Evolutionary conservation across 2,888 invertebrate genomes (phyloP).

Genomic region (Drosophila parthenogenetica): DNA sequence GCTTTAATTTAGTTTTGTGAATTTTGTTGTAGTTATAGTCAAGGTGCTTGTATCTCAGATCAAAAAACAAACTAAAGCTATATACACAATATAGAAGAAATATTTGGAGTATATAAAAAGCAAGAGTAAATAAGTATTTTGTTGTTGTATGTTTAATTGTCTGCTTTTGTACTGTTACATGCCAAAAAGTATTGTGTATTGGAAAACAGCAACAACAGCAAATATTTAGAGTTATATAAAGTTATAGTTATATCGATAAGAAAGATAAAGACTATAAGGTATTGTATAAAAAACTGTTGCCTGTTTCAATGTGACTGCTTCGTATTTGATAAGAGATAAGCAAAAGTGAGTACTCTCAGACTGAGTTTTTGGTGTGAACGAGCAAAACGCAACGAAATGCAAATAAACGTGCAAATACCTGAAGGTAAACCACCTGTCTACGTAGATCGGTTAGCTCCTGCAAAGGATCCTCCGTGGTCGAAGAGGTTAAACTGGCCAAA

Average conservation of each 20-base stretch:
- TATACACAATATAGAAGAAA: conserved; percentile 14
- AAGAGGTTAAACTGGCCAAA: conserved; percentile 87
- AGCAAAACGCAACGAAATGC: conserved; percentile 70
- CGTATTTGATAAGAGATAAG: conserved; percentile 47
- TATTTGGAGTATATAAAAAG: conserved; percentile 20
- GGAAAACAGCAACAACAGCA: conserved; percentile 23
- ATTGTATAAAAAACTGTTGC: conserved; percentile 28
- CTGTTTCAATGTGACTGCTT: conserved; percentile 45
- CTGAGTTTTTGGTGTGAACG: conserved; percentile 52
- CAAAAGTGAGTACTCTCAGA: conserved; percentile 45
- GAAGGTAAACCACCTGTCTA: conserved; percentile 92
- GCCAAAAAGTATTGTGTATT: conserved; percentile 16
- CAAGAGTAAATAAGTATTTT: conserved; percentile 3
- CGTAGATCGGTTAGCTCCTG: conserved; percentile 92
- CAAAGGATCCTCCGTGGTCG: conserved; percentile 86
- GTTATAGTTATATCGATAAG: conserved; percentile 4
- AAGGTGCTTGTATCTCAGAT: conserved; percentile 18
- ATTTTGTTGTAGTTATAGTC: background rate
- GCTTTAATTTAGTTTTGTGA: conserved; percentile 2
- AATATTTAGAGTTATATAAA: conserved; percentile 6
- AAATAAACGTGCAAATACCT: conserved; percentile 86
- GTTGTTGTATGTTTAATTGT: conserved; percentile 3
- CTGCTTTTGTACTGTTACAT: conserved; percentile 9
- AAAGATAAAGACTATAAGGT: conserved; percentile 10
- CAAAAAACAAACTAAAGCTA: conserved; percentile 27